These are phyloP conservation scores for Dolichopus griseipennis DNA, from an alignment of 2,888 invertebrate species.

Conservation along the genomic window DNA sequence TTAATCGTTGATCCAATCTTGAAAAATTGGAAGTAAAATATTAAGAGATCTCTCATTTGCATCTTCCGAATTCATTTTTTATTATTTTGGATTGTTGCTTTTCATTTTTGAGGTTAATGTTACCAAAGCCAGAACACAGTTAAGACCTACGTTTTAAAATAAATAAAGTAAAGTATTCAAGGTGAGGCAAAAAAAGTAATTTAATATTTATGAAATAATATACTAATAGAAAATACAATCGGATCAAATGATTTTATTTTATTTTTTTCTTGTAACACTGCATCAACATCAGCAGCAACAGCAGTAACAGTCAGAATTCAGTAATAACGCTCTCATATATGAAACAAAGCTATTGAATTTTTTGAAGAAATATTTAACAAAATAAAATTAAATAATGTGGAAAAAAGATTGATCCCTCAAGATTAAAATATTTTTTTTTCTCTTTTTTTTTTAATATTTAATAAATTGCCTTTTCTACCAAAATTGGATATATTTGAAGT, in stretches of 20 bases:
- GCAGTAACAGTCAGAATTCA: neutral
- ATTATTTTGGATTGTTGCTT: no score
- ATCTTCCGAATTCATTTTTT: no score
- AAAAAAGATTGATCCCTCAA: neutral
- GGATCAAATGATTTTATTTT: neutral
- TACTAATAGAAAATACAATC: neutral
- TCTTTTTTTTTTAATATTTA: neutral
- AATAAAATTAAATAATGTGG: no score
- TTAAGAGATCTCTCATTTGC: no score
- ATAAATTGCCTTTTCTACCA: neutral
- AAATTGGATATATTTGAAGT: neutral
- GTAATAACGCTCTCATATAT: no score
- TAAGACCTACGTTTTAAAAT: neutral
- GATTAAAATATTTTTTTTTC: neutral
- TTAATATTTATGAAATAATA: neutral
- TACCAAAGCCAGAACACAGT: neutral
- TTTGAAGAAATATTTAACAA: no score
- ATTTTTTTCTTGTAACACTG: neutral
- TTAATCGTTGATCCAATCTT: no score
- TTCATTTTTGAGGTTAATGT: neutral
- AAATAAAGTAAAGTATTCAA: neutral
- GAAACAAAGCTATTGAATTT: no score
- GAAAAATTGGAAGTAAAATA: no score
- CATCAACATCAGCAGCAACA: neutral
- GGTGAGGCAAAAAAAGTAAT: neutral